Conservation (phyloP, 1,140 invertebrate species). For the Heterodera schachtii region DNA sequence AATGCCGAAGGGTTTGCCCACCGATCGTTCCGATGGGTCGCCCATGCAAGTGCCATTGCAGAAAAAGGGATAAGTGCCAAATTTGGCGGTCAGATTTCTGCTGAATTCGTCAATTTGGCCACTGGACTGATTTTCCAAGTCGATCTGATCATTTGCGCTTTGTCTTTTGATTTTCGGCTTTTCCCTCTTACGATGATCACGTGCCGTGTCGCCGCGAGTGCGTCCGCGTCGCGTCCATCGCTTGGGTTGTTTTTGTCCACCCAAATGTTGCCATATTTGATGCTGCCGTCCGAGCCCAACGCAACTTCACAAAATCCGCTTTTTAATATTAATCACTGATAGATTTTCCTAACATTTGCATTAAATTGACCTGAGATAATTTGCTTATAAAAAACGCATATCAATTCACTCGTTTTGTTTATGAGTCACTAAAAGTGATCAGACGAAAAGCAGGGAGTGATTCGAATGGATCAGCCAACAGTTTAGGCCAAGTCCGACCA, state of each 20-base stretch:
- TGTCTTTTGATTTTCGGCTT: background rate
- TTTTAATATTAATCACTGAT: background rate
- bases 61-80: constrained; percentile 44
- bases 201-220: constrained; percentile 27
- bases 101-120: constrained; percentile 37
- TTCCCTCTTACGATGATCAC: constrained; percentile 32
- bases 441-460: no score
- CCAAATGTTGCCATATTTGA: constrained; percentile 33
- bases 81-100: constrained; percentile 25
- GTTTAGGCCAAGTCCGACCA: background rate
- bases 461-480: no score
- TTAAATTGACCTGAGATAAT: no score
- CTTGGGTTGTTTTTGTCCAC: constrained; percentile 28
- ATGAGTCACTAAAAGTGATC: no score
- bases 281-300: constrained; percentile 10
- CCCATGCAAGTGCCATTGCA: constrained; percentile 45
- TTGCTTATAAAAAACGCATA: background rate
- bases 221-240: constrained; percentile 45
- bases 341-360: background rate
- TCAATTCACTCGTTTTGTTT: no score
- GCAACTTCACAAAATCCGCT: background rate
- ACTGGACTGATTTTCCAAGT: constrained; percentile 31
- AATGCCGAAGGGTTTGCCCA: background rate
- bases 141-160: constrained; percentile 27
- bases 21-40: constrained; percentile 22